These are phyloP conservation scores for Phalacrocorax brasilianus DNA, from an alignment of 2,113 vertebrate species.

Conservation along the genomic window DNA sequence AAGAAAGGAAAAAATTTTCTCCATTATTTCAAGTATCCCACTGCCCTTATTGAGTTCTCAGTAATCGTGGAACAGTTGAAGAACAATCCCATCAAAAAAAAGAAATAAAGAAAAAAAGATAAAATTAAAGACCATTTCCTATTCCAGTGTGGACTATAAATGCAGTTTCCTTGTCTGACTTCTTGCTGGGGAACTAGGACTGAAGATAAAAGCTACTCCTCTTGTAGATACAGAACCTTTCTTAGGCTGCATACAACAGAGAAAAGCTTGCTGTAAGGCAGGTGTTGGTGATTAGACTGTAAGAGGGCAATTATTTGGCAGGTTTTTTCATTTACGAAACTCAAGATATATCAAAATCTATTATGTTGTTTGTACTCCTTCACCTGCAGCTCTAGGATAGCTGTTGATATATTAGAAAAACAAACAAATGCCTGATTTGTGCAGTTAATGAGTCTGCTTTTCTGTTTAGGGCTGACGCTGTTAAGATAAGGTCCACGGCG, in stretches of 20 bases:
- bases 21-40: constrained; percentile 29
- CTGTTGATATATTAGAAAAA: not conserved
- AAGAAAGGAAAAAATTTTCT: not conserved
- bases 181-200: constrained; percentile 22
- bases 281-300: not conserved
- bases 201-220: constrained; percentile 1
- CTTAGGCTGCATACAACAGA: not conserved
- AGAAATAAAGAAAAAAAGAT: not conserved
- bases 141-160: constrained; percentile 12
- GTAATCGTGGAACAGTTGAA: constrained; percentile 65
- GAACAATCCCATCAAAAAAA: constrained; percentile 25
- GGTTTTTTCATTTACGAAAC: not conserved
- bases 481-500: not conserved
- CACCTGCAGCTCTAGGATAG: not conserved
- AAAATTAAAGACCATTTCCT: constrained; percentile 28
- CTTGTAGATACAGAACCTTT: not conserved
- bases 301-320: not conserved
- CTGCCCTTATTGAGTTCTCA: constrained; percentile 43
- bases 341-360: not conserved
- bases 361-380: not conserved
- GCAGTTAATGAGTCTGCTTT: not conserved
- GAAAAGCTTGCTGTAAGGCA: not conserved
- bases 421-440: not conserved
- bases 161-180: constrained; percentile 12
- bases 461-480: not conserved